Conservation (phyloP, 2,888 invertebrate species). For the Rotaria sp. region DNA sequence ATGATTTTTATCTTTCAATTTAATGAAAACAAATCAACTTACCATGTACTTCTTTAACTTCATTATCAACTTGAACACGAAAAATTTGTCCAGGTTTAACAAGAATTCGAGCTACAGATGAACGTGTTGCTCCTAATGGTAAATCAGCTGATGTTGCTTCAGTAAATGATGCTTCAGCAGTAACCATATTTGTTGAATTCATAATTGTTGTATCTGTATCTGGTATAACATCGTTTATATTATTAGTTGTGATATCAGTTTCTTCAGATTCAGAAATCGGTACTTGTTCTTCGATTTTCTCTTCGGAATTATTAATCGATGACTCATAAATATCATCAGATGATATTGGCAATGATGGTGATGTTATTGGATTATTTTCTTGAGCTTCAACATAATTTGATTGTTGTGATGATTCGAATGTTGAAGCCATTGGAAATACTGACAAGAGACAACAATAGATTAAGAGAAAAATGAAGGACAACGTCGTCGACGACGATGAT, state of each 20-base stretch:
- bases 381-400: background rate
- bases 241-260: background rate
- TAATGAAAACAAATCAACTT: background rate
- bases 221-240: background rate
- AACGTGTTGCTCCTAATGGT: background rate
- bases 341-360: background rate
- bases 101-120: conserved; percentile 22
- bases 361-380: background rate
- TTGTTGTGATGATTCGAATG: background rate
- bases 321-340: background rate
- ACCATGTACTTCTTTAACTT: conserved; percentile 28
- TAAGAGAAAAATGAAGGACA: background rate
- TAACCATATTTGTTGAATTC: background rate
- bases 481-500: conserved; percentile 8
- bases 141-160: conserved; percentile 25
- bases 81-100: conserved; percentile 30
- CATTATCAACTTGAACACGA: conserved; percentile 28
- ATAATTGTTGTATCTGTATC: background rate
- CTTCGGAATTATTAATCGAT: background rate
- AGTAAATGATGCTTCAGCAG: background rate
- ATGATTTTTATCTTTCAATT: background rate
- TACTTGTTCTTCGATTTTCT: background rate
- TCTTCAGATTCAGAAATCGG: background rate
- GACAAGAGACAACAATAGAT: background rate
- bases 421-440: background rate